These are phyloP conservation scores for Microhierax caerulescens DNA, from an alignment of 2,797 vertebrate genomes.

Conservation along the genomic window DNA sequence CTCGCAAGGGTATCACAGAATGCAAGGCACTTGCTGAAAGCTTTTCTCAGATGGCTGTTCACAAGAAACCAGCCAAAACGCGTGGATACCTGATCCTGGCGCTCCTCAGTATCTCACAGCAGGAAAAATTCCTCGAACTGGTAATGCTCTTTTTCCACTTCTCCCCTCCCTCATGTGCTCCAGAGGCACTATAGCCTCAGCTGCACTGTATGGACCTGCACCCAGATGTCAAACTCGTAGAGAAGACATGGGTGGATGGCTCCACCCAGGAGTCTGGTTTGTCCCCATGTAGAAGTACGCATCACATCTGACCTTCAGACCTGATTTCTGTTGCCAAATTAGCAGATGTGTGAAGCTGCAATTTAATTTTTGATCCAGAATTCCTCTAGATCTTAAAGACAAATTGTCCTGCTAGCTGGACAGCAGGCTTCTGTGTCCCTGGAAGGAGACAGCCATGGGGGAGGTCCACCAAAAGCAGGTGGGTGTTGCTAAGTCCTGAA, in stretches of 20 bases:
- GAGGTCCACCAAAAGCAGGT: background rate
- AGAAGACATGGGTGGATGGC: background rate
- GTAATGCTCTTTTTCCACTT: background rate
- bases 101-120: background rate
- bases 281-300: background rate
- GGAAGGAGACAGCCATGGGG: accelerated
- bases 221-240: background rate
- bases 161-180: background rate
- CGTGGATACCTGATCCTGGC: background rate
- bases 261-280: background rate
- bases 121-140: background rate
- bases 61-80: background rate
- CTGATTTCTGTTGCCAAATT: background rate
- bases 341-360: background rate
- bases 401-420: background rate
- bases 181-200: background rate
- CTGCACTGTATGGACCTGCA: background rate
- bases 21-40: background rate
- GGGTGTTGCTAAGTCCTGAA: background rate
- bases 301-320: background rate
- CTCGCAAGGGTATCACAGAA: background rate
- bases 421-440: background rate
- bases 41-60: background rate
- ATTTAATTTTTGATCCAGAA: background rate
- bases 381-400: background rate